Conservation (phyloP, 2,888 invertebrate species). For the Emmelina monodactyla region DNA sequence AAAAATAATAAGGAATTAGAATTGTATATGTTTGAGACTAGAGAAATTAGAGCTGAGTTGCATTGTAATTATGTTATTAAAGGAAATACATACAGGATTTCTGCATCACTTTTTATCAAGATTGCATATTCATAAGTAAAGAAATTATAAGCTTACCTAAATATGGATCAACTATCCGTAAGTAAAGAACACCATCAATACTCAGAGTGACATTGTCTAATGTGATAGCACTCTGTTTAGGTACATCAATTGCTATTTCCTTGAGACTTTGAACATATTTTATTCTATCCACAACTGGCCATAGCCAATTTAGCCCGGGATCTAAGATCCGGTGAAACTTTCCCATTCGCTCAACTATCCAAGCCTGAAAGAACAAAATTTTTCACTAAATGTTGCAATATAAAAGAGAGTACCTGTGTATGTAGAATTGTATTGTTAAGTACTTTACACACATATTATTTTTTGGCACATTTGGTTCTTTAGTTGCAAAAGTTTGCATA, state of each 20-base stretch:
- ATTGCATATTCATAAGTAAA: not conserved
- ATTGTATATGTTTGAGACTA: too few relatives aligned
- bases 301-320: conserved; percentile 91
- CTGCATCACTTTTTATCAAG: not conserved
- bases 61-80: not conserved
- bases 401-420: not conserved
- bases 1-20: too few relatives aligned
- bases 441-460: conserved; percentile 7
- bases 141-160: conserved; percentile 59
- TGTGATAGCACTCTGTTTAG: conserved; percentile 98
- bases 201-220: conserved; percentile 96
- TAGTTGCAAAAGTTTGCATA: too few relatives aligned
- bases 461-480: conserved; percentile 1
- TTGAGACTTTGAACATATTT: conserved; percentile 98
- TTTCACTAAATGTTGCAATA: too few relatives aligned
- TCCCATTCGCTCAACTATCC: conserved; percentile 98
- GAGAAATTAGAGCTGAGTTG: too few relatives aligned
- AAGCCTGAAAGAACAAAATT: conserved; percentile 88
- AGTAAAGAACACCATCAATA: conserved; percentile 96
- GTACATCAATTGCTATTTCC: conserved; percentile 99
- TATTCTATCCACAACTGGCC: conserved; percentile 91
- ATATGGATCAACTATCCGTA: conserved; percentile 93
- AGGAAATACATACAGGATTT: not conserved
- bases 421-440: too few relatives aligned
- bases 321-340: conserved; percentile 92